These are phyloP conservation scores for Eumaeus atala DNA, from an alignment of 1,140 invertebrate genomes.

Conservation along the genomic window DNA sequence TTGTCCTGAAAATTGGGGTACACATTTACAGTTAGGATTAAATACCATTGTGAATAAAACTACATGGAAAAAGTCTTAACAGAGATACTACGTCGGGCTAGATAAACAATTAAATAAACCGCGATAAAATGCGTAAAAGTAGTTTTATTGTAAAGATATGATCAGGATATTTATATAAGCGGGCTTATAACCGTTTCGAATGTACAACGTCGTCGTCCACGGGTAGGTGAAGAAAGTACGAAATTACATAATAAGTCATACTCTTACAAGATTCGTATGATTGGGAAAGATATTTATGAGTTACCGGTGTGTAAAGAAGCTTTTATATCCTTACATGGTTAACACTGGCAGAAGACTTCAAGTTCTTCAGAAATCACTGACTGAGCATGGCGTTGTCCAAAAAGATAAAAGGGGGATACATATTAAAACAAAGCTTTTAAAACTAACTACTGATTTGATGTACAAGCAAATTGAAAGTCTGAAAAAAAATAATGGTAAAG, in stretches of 20 bases:
- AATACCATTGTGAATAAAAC: too few species aligned
- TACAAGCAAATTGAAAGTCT: constrained; percentile 7
- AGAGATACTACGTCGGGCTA: too few species aligned
- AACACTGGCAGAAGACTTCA: constrained; percentile 11
- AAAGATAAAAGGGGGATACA: constrained; percentile 11
- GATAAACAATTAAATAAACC: too few species aligned
- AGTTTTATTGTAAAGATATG: too few species aligned
- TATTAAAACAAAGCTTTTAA: constrained; percentile 14
- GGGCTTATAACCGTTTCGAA: constrained; percentile 16
- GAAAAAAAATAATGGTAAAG: constrained; percentile 11
- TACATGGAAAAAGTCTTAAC: too few species aligned
- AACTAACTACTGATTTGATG: constrained; percentile 11
- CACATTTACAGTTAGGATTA: too few species aligned
- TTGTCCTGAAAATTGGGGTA: too few species aligned
- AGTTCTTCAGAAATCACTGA: constrained; percentile 10
- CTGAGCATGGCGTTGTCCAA: constrained; percentile 10
- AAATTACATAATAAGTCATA: constrained; percentile 14
- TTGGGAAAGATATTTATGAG: constrained; percentile 10
- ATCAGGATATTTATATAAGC: constrained; percentile 12
- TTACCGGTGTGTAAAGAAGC: constrained; percentile 8
- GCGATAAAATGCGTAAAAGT: too few species aligned
- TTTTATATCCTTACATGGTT: constrained; percentile 7
- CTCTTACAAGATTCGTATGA: constrained; percentile 12
- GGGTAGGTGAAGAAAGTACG: constrained; percentile 5
- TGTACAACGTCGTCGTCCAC: not conserved